Conservation (phyloP, 1,140 invertebrate species). For the Lepidurus packardi region DNA sequence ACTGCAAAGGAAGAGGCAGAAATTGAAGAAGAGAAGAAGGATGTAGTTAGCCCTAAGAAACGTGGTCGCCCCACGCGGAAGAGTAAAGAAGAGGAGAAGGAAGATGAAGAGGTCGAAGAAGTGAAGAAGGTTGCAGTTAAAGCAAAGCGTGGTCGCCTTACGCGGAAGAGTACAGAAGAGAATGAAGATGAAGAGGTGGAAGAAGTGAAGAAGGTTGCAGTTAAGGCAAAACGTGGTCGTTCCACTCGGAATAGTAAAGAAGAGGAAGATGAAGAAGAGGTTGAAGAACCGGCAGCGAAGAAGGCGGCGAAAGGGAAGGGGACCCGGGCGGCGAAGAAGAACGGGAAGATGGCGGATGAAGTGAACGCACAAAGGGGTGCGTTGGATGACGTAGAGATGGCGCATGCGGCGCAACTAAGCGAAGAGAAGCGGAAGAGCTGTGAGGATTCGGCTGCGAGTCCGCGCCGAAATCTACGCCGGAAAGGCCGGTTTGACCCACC, state of each 20-base stretch:
- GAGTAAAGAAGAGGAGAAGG: neutral
- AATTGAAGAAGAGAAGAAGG: neutral
- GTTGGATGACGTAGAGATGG: constrained; percentile 30
- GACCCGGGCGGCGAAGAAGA: neutral
- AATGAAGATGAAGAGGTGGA: neutral
- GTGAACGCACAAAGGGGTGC: neutral
- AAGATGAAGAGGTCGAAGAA: neutral
- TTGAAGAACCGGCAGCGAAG: neutral
- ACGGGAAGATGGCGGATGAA: neutral
- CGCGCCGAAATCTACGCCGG: neutral
- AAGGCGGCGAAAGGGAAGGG: neutral
- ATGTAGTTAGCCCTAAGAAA: neutral
- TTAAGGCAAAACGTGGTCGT: neutral
- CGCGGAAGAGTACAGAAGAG: neutral
- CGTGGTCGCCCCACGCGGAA: neutral
- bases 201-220: neutral
- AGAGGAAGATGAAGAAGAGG: neutral
- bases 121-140: neutral
- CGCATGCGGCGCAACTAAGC: constrained; percentile 27
- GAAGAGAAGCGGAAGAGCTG: constrained; percentile 23
- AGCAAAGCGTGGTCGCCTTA: neutral
- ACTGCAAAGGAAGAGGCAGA: neutral
- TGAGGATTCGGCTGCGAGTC: neutral
- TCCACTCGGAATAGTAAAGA: neutral
- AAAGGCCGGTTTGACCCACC: neutral